Percentiles rank a stretch among this genome's conserved stretches.
Conservation (phyloP, 2,888 invertebrate genomes). For the Boloria euphrosyne region DNA sequence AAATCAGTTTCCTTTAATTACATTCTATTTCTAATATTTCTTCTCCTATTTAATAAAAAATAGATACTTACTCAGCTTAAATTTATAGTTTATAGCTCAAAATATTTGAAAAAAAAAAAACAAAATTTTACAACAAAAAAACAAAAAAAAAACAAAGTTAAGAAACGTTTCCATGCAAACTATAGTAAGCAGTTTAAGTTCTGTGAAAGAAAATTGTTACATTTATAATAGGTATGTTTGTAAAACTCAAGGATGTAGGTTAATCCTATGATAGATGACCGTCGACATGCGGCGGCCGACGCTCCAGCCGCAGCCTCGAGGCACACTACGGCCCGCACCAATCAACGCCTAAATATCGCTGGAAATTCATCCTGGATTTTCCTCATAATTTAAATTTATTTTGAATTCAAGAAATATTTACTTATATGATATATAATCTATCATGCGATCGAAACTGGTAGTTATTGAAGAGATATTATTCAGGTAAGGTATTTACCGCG, state of each 20-base stretch:
- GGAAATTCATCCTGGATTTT: not conserved
- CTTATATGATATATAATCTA: too few relatives aligned
- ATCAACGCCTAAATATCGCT: constrained; percentile 1
- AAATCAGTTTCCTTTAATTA: too few relatives aligned
- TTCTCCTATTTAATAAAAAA: too few relatives aligned
- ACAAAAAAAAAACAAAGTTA: too few relatives aligned
- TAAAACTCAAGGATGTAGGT: not conserved
- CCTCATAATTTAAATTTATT: not conserved
- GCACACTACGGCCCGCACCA: not conserved
- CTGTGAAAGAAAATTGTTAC: not conserved
- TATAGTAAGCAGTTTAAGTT: not conserved
- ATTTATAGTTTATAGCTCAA: too few relatives aligned
- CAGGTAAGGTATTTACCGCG: not conserved
- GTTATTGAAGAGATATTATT: too few relatives aligned
- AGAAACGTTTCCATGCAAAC: not conserved
- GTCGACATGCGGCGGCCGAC: not conserved
- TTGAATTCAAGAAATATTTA: too few relatives aligned
- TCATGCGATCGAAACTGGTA: too few relatives aligned
- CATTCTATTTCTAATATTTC: too few relatives aligned
- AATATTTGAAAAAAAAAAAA: too few relatives aligned
- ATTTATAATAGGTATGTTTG: not conserved
- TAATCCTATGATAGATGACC: constrained; percentile 23
- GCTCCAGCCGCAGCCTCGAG: not conserved
- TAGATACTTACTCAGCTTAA: too few relatives aligned
- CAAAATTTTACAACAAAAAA: too few relatives aligned